Evolutionary conservation across 2,113 vertebrate species (phyloP).

Genomic region (Coreoperca whiteheadi): DNA sequence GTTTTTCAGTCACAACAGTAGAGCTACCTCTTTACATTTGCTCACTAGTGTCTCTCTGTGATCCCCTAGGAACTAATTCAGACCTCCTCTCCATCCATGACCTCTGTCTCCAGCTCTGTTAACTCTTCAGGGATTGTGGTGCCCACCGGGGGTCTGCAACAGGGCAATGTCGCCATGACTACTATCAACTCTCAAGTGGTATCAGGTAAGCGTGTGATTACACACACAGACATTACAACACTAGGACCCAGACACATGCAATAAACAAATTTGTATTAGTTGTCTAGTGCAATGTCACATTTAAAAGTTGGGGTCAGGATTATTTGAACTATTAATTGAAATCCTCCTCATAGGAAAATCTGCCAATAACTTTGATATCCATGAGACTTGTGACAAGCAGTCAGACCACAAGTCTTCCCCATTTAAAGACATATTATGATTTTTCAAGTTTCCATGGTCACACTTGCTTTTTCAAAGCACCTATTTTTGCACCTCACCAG

Average conservation of each 20-base stretch:
- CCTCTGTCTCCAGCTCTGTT: constrained; percentile 89
- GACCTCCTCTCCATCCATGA: constrained; percentile 93
- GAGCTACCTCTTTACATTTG: constrained; percentile 18
- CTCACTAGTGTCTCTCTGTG: constrained; percentile 75
- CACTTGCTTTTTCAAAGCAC: background rate
- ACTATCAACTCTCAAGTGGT: constrained; percentile 92
- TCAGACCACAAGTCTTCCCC: background rate
- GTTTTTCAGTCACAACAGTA: constrained; percentile 34
- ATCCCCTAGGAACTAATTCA: constrained; percentile 93
- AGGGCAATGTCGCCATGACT: constrained; percentile 92
- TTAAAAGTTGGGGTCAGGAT: background rate
- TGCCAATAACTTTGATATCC: background rate
- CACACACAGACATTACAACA: constrained; percentile 8
- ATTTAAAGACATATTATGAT: background rate
- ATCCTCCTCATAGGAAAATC: background rate
- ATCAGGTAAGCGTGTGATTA: constrained; percentile 85
- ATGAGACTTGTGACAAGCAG: background rate
- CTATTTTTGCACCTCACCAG: background rate
- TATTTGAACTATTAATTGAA: background rate
- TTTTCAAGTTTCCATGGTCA: background rate
- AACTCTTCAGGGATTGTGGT: constrained; percentile 93
- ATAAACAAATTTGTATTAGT: background rate
- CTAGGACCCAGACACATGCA: background rate
- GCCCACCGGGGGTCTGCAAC: constrained; percentile 90
- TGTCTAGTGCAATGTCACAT: background rate